Conservation (phyloP, 1,140 invertebrate species). For the Drosophila truncata region DNA sequence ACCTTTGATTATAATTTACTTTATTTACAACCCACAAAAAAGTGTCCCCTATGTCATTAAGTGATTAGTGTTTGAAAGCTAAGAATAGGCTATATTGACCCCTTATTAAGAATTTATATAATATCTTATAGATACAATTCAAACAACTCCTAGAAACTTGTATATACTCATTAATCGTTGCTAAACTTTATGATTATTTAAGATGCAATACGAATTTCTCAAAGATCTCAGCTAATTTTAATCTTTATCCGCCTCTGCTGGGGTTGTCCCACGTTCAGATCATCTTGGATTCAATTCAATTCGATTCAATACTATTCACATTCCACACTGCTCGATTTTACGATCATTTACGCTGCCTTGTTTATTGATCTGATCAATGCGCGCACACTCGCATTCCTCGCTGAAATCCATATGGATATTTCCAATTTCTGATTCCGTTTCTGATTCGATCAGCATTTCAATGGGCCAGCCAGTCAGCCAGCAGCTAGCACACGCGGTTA, state of each 20-base stretch:
- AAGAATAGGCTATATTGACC: neutral
- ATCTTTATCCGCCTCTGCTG: neutral
- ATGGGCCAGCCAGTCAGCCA: constrained; percentile 43
- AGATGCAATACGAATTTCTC: neutral
- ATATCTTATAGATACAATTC: neutral
- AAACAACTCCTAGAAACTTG: neutral
- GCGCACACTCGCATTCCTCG: constrained; percentile 56
- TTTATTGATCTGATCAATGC: constrained; percentile 46
- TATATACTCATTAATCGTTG: neutral
- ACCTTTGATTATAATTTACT: constrained; percentile 2
- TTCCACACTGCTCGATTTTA: constrained; percentile 40
- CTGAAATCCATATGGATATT: constrained; percentile 70
- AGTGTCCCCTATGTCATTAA: neutral
- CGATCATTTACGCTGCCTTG: constrained; percentile 40
- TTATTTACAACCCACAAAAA: neutral
- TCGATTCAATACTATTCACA: constrained; percentile 28
- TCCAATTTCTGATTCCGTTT: constrained; percentile 52
- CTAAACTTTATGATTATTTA: neutral
- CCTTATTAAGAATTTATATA: neutral
- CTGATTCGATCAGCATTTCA: constrained; percentile 69
- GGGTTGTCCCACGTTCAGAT: constrained; percentile 2
- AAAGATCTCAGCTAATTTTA: neutral
- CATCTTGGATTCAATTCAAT: constrained; percentile 9
- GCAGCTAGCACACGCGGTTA: constrained; percentile 54
- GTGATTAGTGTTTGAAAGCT: neutral